A percentile compares a stretch with the other conserved stretches of the same genome.
Evolutionary conservation across 2,797 vertebrate genomes (phyloP).

Genomic region (Gobionotothen gibberifrons): DNA sequence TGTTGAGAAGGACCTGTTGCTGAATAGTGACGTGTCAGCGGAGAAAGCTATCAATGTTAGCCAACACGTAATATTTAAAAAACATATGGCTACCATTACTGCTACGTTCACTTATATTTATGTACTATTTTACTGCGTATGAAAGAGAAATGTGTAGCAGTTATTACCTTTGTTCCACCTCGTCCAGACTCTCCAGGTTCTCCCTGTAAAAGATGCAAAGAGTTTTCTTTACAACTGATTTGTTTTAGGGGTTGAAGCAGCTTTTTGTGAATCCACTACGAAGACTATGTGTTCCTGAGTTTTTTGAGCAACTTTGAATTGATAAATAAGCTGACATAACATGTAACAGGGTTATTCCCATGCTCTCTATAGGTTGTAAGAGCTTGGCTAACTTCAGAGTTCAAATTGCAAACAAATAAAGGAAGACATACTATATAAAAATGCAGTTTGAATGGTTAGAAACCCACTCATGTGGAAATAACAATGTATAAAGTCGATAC

Average conservation of each 20-base stretch:
- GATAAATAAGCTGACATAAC: neutral
- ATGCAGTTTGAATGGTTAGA: too few species aligned
- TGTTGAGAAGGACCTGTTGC: neutral
- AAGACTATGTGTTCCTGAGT: neutral
- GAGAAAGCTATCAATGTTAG: neutral
- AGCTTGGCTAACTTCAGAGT: too few species aligned
- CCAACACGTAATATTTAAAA: neutral
- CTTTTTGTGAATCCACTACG: neutral
- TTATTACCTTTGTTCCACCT: constrained; percentile 92
- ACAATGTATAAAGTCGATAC: too few species aligned
- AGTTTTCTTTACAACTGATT: constrained; percentile 8
- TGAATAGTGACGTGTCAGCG: neutral
- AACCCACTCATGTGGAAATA: too few species aligned
- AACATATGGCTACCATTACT: neutral
- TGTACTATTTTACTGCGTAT: neutral
- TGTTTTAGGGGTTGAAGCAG: neutral
- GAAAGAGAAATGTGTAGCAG: constrained; percentile 7
- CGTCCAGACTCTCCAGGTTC: constrained; percentile 96
- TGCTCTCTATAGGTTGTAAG: too few species aligned
- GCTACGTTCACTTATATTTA: neutral
- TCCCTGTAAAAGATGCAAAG: constrained; percentile 84
- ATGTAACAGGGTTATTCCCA: too few species aligned
- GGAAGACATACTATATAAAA: too few species aligned
- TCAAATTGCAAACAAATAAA: too few species aligned
- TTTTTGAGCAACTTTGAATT: neutral